A percentile compares a stretch with the other conserved stretches of the same genome.
Conservation (phyloP, 1,140 invertebrate genomes). For the Oryzaephilus surinamensis region DNA sequence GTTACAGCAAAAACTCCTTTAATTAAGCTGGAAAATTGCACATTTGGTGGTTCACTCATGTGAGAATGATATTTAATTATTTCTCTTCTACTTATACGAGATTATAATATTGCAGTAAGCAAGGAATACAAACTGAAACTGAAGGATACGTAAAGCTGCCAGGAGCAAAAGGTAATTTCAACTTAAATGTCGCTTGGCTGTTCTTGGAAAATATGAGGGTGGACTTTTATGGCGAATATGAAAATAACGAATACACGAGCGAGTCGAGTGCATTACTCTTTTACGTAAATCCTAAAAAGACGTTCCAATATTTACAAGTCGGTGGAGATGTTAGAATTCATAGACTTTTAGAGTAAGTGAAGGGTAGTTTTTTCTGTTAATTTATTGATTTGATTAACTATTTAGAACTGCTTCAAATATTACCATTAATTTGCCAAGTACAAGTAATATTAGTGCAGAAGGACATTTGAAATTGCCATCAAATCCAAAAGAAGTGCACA, state of each 20-base stretch:
- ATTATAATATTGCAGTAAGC: too few relatives aligned
- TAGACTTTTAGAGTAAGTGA: constrained; percentile 38
- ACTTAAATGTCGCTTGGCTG: constrained; percentile 26
- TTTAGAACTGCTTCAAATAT: constrained; percentile 45
- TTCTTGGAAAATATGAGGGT: constrained; percentile 39
- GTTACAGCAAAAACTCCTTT: too few relatives aligned
- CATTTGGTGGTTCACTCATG: too few relatives aligned
- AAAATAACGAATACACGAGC: constrained; percentile 22
- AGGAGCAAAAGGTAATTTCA: constrained; percentile 23
- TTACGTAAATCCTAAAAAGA: constrained; percentile 42
- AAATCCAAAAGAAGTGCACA: constrained; percentile 46
- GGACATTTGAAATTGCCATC: constrained; percentile 46
- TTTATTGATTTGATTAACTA: constrained; percentile 8
- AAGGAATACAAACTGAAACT: too few relatives aligned
- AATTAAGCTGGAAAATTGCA: too few relatives aligned
- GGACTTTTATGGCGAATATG: constrained; percentile 32
- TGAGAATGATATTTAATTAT: too few relatives aligned
- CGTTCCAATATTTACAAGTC: constrained; percentile 37
- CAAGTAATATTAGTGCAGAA: constrained; percentile 40
- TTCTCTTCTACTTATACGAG: too few relatives aligned
- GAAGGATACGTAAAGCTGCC: too few relatives aligned
- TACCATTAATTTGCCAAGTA: constrained; percentile 38
- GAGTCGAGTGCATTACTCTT: constrained; percentile 29
- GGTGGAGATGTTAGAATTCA: constrained; percentile 46
- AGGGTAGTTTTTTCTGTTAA: constrained; percentile 9